A percentile compares a stretch with the other conserved stretches of the same genome.
Conservation (phyloP, 1,140 invertebrate genomes). For the Drosophila malerkotliana region DNA sequence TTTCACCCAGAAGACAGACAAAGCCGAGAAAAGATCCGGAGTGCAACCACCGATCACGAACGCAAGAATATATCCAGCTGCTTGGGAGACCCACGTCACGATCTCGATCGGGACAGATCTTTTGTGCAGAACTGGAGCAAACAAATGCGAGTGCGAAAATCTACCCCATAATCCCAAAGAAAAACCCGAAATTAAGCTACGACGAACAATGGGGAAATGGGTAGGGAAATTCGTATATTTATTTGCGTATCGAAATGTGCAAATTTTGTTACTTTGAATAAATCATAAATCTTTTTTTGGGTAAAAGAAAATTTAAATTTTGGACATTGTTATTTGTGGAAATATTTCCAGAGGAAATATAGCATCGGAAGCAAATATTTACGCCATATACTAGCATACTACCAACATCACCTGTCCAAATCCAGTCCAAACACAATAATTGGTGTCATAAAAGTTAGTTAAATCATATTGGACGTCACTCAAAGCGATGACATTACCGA, state of each 20-base stretch:
- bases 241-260: conserved; percentile 79
- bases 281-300: conserved; percentile 55
- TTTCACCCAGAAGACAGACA: conserved; percentile 35
- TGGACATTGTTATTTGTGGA: conserved; percentile 9
- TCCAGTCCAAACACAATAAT: conserved; percentile 54
- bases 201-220: conserved; percentile 37
- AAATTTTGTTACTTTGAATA: conserved; percentile 51
- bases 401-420: conserved; percentile 27
- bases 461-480: conserved; percentile 66
- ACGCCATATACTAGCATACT: conserved; percentile 1
- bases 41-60: conserved; percentile 44
- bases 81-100: conserved; percentile 50
- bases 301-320: conserved; percentile 31
- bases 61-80: conserved; percentile 56
- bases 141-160: conserved; percentile 70
- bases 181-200: conserved; percentile 52
- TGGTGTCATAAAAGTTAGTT: conserved; percentile 80
- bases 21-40: conserved; percentile 22
- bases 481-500: conserved; percentile 64
- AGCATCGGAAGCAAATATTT: not conserved
- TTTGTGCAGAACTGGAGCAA: conserved; percentile 51
- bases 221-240: conserved; percentile 58
- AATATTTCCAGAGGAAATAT: not conserved
- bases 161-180: conserved; percentile 69
- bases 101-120: conserved; percentile 44